Evolutionary conservation across 2,888 invertebrate species (phyloP).

Genomic region (Parelbella ahira): DNA sequence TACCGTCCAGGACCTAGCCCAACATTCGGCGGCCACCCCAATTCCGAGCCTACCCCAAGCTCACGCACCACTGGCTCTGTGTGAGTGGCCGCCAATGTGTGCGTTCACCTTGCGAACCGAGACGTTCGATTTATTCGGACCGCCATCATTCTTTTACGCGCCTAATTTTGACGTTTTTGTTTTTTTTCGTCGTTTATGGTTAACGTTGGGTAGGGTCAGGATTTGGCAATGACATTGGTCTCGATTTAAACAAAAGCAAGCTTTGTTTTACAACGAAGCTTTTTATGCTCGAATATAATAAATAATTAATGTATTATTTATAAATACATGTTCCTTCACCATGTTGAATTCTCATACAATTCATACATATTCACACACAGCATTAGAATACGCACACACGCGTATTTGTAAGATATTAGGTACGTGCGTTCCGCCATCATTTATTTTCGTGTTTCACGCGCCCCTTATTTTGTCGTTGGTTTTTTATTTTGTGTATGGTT

Average conservation of each 20-base stretch:
- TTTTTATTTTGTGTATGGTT: neutral
- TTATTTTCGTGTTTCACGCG: no score
- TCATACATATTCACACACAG: no score
- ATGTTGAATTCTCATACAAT: no score
- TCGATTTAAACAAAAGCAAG: slow-evolving; percentile 16
- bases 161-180: slow-evolving; percentile 19
- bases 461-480: no score
- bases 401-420: no score
- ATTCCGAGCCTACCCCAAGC: slow-evolving; percentile 74
- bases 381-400: no score
- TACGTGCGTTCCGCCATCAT: no score
- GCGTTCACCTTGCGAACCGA: slow-evolving; percentile 35
- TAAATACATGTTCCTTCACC: no score
- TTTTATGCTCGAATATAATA: no score
- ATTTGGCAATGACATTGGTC: slow-evolving; percentile 25
- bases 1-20: slow-evolving; percentile 67
- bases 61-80: slow-evolving; percentile 34
- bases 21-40: slow-evolving; percentile 73
- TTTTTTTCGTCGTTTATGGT: slow-evolving; percentile 11
- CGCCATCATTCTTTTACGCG: slow-evolving; percentile 29
- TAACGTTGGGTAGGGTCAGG: slow-evolving; percentile 23
- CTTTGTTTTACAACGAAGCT: no score
- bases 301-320: no score
- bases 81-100: slow-evolving; percentile 29
- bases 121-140: slow-evolving; percentile 40